Evolutionary conservation across 1,140 invertebrate species (phyloP), one percentile per base, ranked within the genome.

Genomic region (Ectropis grisescens): DNA sequence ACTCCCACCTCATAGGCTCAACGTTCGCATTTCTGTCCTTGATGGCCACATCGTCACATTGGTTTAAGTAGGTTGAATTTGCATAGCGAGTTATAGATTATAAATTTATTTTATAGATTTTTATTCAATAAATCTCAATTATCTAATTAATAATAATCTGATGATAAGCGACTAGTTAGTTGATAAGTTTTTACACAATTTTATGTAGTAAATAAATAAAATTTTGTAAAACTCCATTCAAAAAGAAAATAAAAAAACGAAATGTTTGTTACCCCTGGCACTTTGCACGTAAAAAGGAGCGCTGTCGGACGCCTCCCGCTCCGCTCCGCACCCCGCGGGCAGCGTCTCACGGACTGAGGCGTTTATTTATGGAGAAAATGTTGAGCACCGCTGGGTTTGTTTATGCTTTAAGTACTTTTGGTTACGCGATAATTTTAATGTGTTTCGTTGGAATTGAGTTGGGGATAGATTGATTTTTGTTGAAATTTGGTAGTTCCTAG

Each of bases 241-340:
- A 40, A 13, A 1, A 35, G 11, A 32, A 29, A 9, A 24, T 30
- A 0, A 32, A 25, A 27, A 31, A 50, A 44, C 40, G 58, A 64
- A 71, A 62, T 43, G 70, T 69, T 61, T 12, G 1, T 12, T 1
- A 34, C 35, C 37, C 40, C 61, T 57, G 53, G 6, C 35, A 23
- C 35, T 43, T 48, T 57, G 54, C 37, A 54, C 69, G 69, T 74
- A 78, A 78, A 78, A 78, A 78, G 72, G 65, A 78, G 58, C 54
- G 61, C 60, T 64, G 69, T 71, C 57, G 72, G 69, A 71, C 69
- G 48, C 51, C 57, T 42, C 55, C 52, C 37, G 44, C 53, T 43
- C 39, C 29, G 38, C 38, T 32, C 24, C 37, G 12, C 39, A 16
- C 37, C 43, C 25, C 36, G 22, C 41, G 60, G 59, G 52, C 68